These are phyloP conservation scores for Capreolus pygargus DNA, from an alignment of 2,113 vertebrate species.

Conservation along the genomic window DNA sequence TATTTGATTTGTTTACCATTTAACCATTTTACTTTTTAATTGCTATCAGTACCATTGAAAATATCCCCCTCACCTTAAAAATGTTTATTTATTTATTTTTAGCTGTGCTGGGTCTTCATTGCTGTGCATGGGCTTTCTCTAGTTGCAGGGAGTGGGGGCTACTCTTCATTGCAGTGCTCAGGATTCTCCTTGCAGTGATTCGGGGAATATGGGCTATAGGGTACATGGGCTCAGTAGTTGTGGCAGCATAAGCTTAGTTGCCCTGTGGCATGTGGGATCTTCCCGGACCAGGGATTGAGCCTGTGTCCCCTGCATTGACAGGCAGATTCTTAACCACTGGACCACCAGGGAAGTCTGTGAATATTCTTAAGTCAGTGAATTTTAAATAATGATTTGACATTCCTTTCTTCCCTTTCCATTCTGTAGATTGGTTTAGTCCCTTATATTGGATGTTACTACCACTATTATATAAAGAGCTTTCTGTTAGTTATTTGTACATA, in stretches of 20 bases:
- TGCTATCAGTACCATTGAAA: neutral
- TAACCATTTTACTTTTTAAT: neutral
- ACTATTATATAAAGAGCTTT: neutral
- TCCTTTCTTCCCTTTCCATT: neutral
- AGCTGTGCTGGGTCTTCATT: neutral
- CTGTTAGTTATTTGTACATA: neutral
- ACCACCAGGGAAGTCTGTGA: neutral
- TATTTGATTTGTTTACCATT: neutral
- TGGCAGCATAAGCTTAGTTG: neutral
- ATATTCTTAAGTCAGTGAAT: neutral
- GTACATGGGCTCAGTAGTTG: neutral
- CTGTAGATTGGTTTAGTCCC: neutral
- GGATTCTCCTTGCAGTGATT: neutral
- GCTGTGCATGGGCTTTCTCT: neutral
- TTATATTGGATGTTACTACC: neutral
- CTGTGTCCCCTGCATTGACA: neutral
- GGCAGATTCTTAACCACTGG: neutral
- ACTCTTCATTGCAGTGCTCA: neutral
- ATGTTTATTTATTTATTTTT: neutral
- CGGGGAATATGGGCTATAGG: neutral
- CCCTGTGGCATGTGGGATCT: neutral
- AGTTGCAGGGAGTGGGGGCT: neutral
- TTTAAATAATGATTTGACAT: neutral
- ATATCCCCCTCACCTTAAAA: neutral
- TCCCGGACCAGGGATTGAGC: rapidly evolving